phyloP scores from a whole-genome alignment of 2,797 vertebrate species.

The Buphagus erythrorhynchus region DNA sequence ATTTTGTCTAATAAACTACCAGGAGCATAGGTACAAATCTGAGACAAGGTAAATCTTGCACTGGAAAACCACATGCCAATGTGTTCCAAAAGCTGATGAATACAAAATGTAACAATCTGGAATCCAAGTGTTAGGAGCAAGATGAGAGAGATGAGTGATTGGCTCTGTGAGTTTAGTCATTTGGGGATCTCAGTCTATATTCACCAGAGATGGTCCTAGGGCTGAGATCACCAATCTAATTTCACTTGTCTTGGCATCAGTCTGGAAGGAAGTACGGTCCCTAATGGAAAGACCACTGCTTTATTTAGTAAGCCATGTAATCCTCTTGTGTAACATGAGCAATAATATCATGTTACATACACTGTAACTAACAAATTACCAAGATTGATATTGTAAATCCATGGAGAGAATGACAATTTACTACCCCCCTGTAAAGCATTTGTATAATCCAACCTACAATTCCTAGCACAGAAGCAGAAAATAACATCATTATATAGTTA shows the following conservation, averaged over 20 bases:
- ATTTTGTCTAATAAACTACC: neutral
- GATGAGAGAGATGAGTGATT: neutral
- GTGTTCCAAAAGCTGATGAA: neutral
- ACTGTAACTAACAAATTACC: constrained; percentile 77
- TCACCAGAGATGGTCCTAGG: constrained; percentile 36
- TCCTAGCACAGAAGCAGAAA: constrained; percentile 39
- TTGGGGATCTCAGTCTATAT: neutral
- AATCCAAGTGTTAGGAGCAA: neutral
- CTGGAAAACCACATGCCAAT: neutral
- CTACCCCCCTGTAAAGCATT: constrained; percentile 59
- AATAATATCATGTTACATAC: constrained; percentile 73
- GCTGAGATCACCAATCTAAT: constrained; percentile 52
- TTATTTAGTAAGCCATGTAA: constrained; percentile 73
- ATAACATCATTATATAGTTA: constrained; percentile 50
- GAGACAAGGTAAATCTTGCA: neutral
- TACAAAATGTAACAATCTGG: constrained; percentile 12
- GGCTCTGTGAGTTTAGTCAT: neutral
- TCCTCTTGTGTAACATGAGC: constrained; percentile 73
- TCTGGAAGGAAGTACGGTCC: constrained; percentile 62
- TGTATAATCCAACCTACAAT: constrained; percentile 59
- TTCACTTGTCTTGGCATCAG: constrained; percentile 50
- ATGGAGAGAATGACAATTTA: constrained; percentile 64
- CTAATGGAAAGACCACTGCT: constrained; percentile 66
- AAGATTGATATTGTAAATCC: constrained; percentile 72
- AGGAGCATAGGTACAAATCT: neutral